These are phyloP conservation scores for Sterna hirundo DNA, from an alignment of 2,113 vertebrate species.

Conservation along the genomic window DNA sequence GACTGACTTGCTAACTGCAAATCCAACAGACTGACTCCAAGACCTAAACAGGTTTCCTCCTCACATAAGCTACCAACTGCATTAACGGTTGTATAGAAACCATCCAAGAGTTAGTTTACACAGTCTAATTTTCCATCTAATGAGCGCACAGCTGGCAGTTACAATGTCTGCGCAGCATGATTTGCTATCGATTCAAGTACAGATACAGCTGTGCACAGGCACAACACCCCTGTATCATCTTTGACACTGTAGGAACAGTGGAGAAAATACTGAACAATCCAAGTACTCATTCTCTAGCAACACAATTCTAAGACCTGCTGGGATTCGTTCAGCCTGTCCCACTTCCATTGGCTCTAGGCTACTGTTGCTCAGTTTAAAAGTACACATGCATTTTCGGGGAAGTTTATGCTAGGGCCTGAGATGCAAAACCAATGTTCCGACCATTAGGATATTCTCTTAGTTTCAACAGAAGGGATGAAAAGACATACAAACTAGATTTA, in stretches of 20 bases:
- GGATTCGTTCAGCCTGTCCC: not conserved
- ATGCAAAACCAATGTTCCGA: not conserved
- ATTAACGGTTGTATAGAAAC: not conserved
- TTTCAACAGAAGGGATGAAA: not conserved
- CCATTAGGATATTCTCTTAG: not conserved
- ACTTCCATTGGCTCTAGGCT: not conserved
- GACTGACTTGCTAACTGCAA: not conserved
- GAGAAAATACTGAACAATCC: not conserved
- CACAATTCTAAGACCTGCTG: not conserved
- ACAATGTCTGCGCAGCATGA: not conserved
- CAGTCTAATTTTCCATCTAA: not conserved
- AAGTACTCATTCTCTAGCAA: not conserved
- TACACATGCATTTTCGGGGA: not conserved
- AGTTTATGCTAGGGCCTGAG: not conserved
- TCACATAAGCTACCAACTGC: not conserved
- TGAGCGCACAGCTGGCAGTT: not conserved
- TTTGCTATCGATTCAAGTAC: rapidly evolving
- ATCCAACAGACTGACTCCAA: not conserved
- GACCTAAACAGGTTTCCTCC: not conserved
- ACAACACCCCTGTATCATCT: not conserved
- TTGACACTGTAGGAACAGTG: not conserved
- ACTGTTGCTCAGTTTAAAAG: not conserved
- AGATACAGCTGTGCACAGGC: not conserved
- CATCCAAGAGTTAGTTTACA: not conserved
- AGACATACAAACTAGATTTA: not conserved